Evolutionary conservation across 2,113 vertebrate species (phyloP).

Genomic region (Myodes glareolus): DNA sequence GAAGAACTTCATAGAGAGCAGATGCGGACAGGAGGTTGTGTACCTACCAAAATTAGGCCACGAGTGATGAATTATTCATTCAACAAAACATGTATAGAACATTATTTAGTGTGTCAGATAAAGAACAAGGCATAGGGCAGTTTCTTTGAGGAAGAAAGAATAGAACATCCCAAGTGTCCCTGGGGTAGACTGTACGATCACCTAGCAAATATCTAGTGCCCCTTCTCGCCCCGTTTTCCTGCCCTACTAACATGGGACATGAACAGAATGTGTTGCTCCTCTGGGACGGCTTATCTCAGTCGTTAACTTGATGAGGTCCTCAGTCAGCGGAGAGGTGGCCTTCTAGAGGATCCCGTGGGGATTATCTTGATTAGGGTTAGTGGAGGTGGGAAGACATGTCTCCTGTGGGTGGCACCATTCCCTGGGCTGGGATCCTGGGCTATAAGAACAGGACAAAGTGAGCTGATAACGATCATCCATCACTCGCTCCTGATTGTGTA

Average conservation of each 20-base stretch:
- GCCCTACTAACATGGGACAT: not conserved
- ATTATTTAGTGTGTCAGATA: not conserved
- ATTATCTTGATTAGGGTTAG: not conserved
- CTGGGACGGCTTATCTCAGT: not conserved
- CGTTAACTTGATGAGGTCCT: not conserved
- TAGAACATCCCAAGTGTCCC: not conserved
- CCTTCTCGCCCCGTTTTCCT: not conserved
- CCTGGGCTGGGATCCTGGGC: not conserved
- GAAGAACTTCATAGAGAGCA: not conserved
- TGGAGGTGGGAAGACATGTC: not conserved
- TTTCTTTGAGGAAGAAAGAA: conserved; percentile 13
- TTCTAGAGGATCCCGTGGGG: not conserved
- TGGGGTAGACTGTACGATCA: not conserved
- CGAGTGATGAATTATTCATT: not conserved
- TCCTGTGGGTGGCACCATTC: no score
- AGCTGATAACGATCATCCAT: not conserved
- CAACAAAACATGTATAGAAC: not conserved
- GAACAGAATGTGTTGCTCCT: not conserved
- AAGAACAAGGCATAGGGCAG: not conserved
- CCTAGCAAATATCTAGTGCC: not conserved
- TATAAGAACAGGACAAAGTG: not conserved
- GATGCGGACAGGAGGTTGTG: not conserved
- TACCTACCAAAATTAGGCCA: not conserved
- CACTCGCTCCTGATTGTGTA: not conserved
- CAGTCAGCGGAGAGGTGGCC: not conserved